Base-by-base conservation (phyloP, 2,797 vertebrate species). In the Helicolenus hilgendorfi region DNA sequence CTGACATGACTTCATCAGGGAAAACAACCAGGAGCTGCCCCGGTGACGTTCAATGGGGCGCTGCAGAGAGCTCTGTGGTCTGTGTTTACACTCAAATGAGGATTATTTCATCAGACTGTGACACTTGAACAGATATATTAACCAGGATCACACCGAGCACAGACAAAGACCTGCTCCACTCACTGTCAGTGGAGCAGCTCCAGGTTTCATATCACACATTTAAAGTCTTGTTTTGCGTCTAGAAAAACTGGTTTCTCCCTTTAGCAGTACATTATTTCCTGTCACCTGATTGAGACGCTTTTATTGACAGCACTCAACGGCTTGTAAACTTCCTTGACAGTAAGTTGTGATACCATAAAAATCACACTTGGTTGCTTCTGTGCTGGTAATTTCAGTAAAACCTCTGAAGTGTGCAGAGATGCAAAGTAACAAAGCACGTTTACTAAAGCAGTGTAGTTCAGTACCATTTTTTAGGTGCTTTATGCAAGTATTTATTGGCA, bases 81-180 rank as follows among this genome's bases (percentile, higher is more conserved):
- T 9, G 22, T 18, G 72, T 72, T 75, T 56, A n/a, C 81, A 13
- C 68, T 22, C 35, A 29, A 24, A 72, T n/a, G 56, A 2, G 38
- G 59, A 60, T 73, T 35, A 77, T 79, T 74, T 88, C 71, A 81
- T 79, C 81, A 69, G 26, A 35, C 41, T 3, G 71, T 53, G 38
- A 73, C 7, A 56, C 27, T 63, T 59, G 7, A 11, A 38, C 62
- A 36, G 31, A 58, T 33, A 45, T 2, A 56, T 18, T 22, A 15
- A 11, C 55, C 24, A 20, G 10, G 27, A 38, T 79, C 71, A 20
- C 4, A 20, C n/a, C 1, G 18, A 55, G 18, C 38, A 11, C 11
- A 0, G 70, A 13, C 33, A 60, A 22, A 22, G 5, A 65, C 15
- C 22, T 20, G 45, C 71, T 67, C 60, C 10, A 31, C 15, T 33